phyloP scores from a whole-genome alignment of 2,113 vertebrate species.

The Orcinus orca region DNA sequence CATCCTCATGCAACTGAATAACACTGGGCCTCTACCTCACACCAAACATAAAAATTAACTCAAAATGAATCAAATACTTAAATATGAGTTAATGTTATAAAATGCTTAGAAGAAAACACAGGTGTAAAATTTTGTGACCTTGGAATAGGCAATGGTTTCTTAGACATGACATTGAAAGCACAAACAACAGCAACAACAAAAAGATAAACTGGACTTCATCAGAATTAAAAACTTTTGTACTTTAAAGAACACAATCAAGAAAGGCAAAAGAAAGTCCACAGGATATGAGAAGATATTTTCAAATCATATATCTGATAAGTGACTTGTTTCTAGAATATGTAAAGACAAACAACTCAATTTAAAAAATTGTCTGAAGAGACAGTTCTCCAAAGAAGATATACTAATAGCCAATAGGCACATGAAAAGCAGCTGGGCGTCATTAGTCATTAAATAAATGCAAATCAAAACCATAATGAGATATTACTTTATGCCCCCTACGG shows the following conservation, averaged over 20 bases:
- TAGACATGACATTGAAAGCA: not conserved
- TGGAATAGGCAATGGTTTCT: not conserved
- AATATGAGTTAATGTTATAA: not conserved
- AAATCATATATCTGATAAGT: not conserved
- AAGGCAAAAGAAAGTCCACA: not conserved
- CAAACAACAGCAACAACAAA: not conserved
- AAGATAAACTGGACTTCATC: not conserved
- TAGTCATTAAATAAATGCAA: not conserved
- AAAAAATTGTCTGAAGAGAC: not conserved
- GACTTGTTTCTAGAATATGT: not conserved
- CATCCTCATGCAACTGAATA: not conserved
- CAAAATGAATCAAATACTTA: not conserved
- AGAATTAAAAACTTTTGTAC: not conserved
- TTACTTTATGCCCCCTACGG: not conserved
- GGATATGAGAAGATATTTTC: not conserved
- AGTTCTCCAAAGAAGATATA: not conserved
- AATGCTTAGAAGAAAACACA: not conserved
- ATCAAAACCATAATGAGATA: not conserved
- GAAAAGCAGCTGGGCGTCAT: not conserved
- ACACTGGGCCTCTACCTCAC: not conserved
- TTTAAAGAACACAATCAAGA: not conserved
- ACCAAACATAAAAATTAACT: not conserved
- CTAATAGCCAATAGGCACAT: not conserved
- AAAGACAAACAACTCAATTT: not conserved
- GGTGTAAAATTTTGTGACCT: not conserved